Percentiles rank a stretch among this genome's conserved stretches.
phyloP scores from a whole-genome alignment of 2,113 vertebrate species.

The Phylloscopus trochiloides region DNA sequence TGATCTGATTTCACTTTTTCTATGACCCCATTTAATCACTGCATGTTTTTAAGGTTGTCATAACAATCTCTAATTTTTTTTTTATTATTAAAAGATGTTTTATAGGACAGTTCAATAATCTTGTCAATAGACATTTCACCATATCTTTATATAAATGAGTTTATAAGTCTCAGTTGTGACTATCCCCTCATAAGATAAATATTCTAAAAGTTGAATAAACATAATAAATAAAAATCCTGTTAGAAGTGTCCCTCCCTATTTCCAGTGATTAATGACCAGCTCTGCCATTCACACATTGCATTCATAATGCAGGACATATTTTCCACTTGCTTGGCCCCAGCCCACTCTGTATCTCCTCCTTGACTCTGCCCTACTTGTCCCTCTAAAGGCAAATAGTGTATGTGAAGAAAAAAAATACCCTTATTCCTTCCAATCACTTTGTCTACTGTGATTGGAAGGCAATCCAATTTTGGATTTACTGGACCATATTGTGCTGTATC shows the following conservation, averaged over 20 bases:
- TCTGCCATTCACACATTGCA: background rate
- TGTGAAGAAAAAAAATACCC: background rate
- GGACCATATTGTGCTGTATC: background rate
- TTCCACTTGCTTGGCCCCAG: background rate
- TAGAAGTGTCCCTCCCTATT: background rate
- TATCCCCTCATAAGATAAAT: background rate
- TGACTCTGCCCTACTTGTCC: background rate
- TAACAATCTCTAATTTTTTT: background rate
- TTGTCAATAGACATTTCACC: background rate
- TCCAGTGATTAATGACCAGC: background rate
- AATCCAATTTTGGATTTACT: background rate
- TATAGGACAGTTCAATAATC: background rate
- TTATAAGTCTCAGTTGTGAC: background rate
- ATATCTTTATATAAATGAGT: background rate
- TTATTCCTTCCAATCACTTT: background rate
- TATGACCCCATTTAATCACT: background rate
- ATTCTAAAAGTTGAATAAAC: background rate
- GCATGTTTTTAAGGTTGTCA: background rate
- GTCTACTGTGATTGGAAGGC: background rate
- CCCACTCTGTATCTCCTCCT: background rate
- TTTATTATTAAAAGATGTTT: background rate
- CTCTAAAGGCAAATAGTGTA: background rate
- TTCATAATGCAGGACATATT: background rate
- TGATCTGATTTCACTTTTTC: background rate
- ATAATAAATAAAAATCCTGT: background rate